Evolutionary conservation across 2,888 invertebrate species (phyloP).

Genomic region (Halocaridina rubra): DNA sequence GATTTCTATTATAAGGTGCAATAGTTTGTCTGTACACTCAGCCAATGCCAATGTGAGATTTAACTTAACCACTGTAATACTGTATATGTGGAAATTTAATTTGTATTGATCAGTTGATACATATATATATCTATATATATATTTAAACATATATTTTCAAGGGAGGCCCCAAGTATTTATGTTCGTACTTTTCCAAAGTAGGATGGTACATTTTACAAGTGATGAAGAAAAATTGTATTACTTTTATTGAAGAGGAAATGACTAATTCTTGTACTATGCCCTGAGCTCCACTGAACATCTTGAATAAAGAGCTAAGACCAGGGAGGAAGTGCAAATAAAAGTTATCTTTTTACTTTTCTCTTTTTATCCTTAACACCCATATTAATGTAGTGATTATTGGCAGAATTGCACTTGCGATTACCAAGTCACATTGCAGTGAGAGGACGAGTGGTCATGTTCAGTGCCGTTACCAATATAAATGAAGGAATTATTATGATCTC

Average conservation of each 20-base stretch:
- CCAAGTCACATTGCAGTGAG: background rate
- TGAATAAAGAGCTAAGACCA: slow-evolving; percentile 32
- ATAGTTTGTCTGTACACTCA: background rate
- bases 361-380: too few relatives aligned
- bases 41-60: background rate
- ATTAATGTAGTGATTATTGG: too few relatives aligned
- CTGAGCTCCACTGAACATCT: slow-evolving; percentile 37
- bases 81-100: slow-evolving; percentile 31
- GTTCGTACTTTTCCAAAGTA: slow-evolving; percentile 7
- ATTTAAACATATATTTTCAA: background rate
- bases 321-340: slow-evolving; percentile 57
- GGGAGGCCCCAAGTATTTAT: slow-evolving; percentile 29
- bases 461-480: background rate
- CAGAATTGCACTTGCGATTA: background rate
- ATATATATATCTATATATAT: background rate
- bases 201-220: slow-evolving; percentile 13
- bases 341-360: slow-evolving; percentile 42
- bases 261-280: slow-evolving; percentile 38
- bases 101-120: slow-evolving; percentile 28
- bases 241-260: background rate
- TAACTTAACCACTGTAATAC: background rate
- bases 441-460: background rate
- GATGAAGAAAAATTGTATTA: slow-evolving; percentile 25
- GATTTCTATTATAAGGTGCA: too few relatives aligned
- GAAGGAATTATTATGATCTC: background rate